These are phyloP conservation scores for Ryuthela nishihirai DNA, from an alignment of 2,888 invertebrate species.

Conservation along the genomic window DNA sequence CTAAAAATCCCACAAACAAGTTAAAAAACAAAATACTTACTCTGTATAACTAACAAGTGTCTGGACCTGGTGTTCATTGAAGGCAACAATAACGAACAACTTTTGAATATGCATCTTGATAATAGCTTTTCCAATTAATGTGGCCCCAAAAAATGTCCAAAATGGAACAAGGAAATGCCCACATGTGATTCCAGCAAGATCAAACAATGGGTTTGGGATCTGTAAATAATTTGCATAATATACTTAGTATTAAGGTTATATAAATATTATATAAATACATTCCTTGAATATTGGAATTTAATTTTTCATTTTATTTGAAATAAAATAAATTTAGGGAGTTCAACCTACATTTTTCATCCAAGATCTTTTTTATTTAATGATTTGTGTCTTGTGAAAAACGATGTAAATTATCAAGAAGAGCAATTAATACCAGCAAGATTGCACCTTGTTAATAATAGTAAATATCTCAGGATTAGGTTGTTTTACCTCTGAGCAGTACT, in stretches of 20 bases:
- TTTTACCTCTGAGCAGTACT: no score
- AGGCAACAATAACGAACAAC: slow-evolving; percentile 92
- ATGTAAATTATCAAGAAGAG: no score
- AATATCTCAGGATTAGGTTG: no score
- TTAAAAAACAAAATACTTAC: slow-evolving; percentile 51
- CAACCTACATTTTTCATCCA: no score
- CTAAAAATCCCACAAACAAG: slow-evolving; percentile 31
- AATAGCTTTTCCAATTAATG: slow-evolving; percentile 92
- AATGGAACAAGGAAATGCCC: slow-evolving; percentile 99
- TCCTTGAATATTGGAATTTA: background rate
- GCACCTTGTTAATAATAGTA: no score
- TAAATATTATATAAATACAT: background rate
- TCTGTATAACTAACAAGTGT: slow-evolving; percentile 52
- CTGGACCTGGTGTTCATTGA: slow-evolving; percentile 88
- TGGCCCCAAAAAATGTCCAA: slow-evolving; percentile 99
- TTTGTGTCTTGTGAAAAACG: no score
- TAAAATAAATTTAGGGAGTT: no score
- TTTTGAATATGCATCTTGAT: slow-evolving; percentile 98
- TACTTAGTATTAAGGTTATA: background rate
- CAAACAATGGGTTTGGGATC: slow-evolving; percentile 99
- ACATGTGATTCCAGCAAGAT: slow-evolving; percentile 96
- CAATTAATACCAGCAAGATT: no score
- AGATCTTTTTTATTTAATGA: no score
- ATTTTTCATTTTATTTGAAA: background rate
- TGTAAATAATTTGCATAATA: slow-evolving; percentile 49